Evolutionary conservation across 2,888 invertebrate species (phyloP), one percentile per base, ranked within the genome.

Genomic region (Uloborus plumipes): DNA sequence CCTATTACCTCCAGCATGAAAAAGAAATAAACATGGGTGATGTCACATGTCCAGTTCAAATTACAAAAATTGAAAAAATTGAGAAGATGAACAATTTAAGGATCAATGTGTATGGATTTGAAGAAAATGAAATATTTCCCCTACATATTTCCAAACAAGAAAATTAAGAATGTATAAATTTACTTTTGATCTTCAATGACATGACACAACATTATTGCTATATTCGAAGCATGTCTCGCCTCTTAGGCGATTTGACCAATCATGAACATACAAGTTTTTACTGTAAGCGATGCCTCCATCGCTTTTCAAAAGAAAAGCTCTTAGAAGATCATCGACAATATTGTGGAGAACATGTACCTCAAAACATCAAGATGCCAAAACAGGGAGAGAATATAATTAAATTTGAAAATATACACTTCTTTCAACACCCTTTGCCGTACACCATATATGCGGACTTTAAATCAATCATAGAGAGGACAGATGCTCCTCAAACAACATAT

Each of bases 241-340:
- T 66, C 6, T 18, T 66, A 14, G 66, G 50, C 1, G 65, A 65
- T 50, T 1, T 47, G 1, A 65, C 65, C 15, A 18, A 61, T 1
- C 66, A 66, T 66, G 2, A 51, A 15, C 16, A 1, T 18, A 7
- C 11, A 1, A 9, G 18, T 2, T 49, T 47, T 51, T 47, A 49
- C 22, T 72, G 72, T n/a, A 2, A 50, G 3, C 6, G 51, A 13
- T 72, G 72, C 22, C 16, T 72, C 3, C 61, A 72, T 18, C 18
- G 72, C 2, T 72, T 72, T n/a, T n/a, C 2, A 4, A 14, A 2
- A 26, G 61, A 72, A 61, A 20, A 22, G n/a, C 7, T 18, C 22
- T 20, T 59, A 20, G 18, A 62, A 11, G 39, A 16, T 1, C 72
- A 72, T 22, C 3, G 4, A 4, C 50, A 11, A 15, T 18, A 66